Conservation (phyloP, 2,113 vertebrate species). For the Micronycteris hirsuta region DNA sequence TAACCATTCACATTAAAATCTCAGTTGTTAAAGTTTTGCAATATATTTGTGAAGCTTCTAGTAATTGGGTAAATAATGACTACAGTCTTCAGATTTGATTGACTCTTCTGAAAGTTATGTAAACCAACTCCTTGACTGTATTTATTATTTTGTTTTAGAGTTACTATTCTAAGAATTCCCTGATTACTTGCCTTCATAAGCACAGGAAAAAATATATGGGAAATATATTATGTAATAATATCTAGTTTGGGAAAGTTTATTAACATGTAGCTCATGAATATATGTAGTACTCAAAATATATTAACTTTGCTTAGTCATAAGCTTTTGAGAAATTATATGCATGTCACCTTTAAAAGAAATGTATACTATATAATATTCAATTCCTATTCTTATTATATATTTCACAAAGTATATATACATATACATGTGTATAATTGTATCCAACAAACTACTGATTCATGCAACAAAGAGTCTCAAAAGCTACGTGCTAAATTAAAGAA, state of each 20-base stretch:
- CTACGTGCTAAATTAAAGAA: not conserved
- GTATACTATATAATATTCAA: not conserved
- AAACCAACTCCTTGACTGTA: not conserved
- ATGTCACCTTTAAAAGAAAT: not conserved
- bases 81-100: not conserved
- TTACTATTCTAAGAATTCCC: not conserved
- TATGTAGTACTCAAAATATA: not conserved
- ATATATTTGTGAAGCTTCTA: not conserved
- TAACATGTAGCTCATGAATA: not conserved
- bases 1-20: not conserved
- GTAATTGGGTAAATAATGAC: not conserved
- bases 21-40: not conserved
- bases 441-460: not conserved
- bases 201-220: not conserved
- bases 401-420: not conserved
- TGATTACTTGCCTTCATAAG: not conserved
- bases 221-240: not conserved
- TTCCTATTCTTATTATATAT: not conserved
- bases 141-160: not conserved
- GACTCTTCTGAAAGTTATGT: not conserved
- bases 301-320: not conserved
- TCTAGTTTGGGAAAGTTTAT: not conserved
- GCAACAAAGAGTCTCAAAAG: not conserved
- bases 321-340: not conserved
- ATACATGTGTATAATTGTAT: not conserved